Evolutionary conservation across 2,888 invertebrate species (phyloP).

Genomic region (Podabrus alpinus): DNA sequence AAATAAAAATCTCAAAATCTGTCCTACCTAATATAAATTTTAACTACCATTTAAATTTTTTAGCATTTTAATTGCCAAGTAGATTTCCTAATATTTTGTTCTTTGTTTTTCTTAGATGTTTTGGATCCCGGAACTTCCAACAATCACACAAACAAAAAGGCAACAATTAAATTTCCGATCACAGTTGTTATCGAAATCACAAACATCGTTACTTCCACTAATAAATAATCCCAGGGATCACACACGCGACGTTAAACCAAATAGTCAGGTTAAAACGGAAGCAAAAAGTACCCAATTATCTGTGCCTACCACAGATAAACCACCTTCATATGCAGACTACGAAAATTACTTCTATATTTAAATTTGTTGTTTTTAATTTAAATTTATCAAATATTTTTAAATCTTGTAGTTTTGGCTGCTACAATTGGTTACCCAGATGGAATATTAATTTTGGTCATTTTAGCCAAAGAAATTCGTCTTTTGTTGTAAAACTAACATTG

Average conservation of each 20-base stretch:
- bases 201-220: slow-evolving; percentile 47
- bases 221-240: slow-evolving; percentile 40
- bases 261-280: slow-evolving; percentile 35
- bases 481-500: background rate
- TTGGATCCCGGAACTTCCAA: slow-evolving; percentile 61
- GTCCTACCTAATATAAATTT: too few species aligned
- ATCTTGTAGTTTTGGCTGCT: background rate
- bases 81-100: too few species aligned
- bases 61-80: too few species aligned
- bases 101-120: slow-evolving; percentile 56
- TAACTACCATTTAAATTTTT: too few species aligned
- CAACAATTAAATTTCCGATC: slow-evolving; percentile 44
- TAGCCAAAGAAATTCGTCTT: slow-evolving; percentile 11
- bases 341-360: slow-evolving; percentile 71
- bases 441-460: slow-evolving; percentile 12
- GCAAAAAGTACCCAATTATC: slow-evolving; percentile 11
- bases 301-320: slow-evolving; percentile 36
- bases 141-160: slow-evolving; percentile 55
- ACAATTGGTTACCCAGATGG: background rate
- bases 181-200: slow-evolving; percentile 53
- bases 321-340: slow-evolving; percentile 63
- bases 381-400: background rate
- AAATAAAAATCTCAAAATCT: too few species aligned
- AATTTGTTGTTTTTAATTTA: slow-evolving; percentile 29
- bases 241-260: slow-evolving; percentile 45